Evolutionary conservation across 1,140 invertebrate species (phyloP), one percentile per base, ranked within the genome.

Genomic region (Helicorthomorpha holstii): DNA sequence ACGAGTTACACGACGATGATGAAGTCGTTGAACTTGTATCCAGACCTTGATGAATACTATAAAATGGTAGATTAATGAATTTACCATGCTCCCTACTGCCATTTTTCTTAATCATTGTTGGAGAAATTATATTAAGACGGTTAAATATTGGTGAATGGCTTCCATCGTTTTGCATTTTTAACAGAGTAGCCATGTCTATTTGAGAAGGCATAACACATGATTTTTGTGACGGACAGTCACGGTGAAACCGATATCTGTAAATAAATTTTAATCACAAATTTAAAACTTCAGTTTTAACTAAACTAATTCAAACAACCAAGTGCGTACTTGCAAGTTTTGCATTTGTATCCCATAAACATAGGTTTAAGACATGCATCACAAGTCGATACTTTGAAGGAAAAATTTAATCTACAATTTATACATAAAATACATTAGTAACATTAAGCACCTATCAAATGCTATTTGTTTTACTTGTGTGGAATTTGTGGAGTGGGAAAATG

Each of bases 1-100:
- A 94, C 65, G 88, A 93, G 68, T 92, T 95, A 72, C 89, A 94
- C 64, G 88, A 94, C 42, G 91, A 94, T 48, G 86, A 94, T 43
- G 91, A 94, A 47, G 86, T 89, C 65, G 86, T 91, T 51, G 90
- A 94, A 71, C 87, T 90, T 51, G 87, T 92, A 68, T 89, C 85
- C 41, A 76, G 79, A 43, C 64, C 59, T 52, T 62, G 62, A n/a
- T n/a, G n/a, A n/a, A n/a, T n/a, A n/a, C n/a, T n/a, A 43, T 65
- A 64, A 12, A 26, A 49, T 22, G 29, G 45, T 2, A 55, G 29
- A 26, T 27, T 52, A 41, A 55, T 50, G 14, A 34, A 16, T 27
- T 50, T 21, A 27, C 38, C 56, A n/a, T 48, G 3, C 38, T n/a
- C 27, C 48, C 21, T 43, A 53, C 41, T 19, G 34, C 51, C 27